These are phyloP conservation scores for Nyctibius grandis DNA, from an alignment of 2,797 vertebrate genomes.

Conservation along the genomic window DNA sequence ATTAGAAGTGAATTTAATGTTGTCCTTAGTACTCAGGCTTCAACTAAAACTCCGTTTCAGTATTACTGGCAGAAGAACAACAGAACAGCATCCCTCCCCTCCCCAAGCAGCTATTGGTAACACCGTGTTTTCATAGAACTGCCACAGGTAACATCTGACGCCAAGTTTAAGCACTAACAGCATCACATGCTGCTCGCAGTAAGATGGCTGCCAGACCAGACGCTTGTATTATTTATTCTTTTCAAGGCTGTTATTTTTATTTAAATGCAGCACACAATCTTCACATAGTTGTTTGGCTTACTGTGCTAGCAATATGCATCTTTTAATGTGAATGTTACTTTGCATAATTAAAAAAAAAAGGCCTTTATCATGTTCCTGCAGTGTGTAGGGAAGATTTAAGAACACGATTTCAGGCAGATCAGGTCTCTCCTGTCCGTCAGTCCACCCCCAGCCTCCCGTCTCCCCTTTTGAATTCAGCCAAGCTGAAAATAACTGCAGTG, in stretches of 20 bases:
- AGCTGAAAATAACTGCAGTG: not conserved
- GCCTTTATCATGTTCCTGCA: not conserved
- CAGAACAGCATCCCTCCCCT: not conserved
- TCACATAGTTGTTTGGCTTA: rapidly evolving
- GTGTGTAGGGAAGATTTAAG: not conserved
- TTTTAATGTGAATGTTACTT: not conserved
- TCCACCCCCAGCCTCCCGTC: not conserved
- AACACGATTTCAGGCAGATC: not conserved
- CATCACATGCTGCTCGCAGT: not conserved
- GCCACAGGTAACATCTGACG: not conserved
- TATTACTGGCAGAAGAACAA: not conserved
- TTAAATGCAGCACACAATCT: not conserved
- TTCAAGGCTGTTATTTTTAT: not conserved
- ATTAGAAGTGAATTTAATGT: not conserved
- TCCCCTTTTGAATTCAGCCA: not conserved
- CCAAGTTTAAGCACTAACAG: not conserved
- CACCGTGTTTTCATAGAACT: not conserved
- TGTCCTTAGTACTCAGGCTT: not conserved
- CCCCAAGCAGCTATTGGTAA: not conserved
- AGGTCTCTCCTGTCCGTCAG: not conserved
- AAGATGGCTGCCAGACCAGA: constrained; percentile 41
- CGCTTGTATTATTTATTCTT: not conserved
- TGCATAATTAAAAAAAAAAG: not conserved
- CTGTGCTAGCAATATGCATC: not conserved
- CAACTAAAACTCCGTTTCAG: not conserved